Evolutionary conservation across 2,888 invertebrate genomes (phyloP).

Genomic region (Acleris emargana): DNA sequence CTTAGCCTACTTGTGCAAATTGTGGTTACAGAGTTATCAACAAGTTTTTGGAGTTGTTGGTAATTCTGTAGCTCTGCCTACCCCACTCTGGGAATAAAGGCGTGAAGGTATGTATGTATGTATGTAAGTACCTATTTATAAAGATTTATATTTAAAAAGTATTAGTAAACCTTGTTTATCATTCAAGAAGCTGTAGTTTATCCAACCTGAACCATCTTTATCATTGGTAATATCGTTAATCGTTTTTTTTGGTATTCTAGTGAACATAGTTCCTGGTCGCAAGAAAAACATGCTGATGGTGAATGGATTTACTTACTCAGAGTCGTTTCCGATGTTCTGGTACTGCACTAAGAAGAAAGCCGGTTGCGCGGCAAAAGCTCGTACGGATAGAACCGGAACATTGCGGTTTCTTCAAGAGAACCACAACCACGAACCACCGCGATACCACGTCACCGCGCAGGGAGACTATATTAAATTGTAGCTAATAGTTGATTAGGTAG

Average conservation of each 20-base stretch:
- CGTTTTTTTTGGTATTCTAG: conserved; percentile 42
- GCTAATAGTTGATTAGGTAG: conserved; percentile 1
- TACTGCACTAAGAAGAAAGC: conserved; percentile 59
- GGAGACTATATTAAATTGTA: conserved; percentile 50
- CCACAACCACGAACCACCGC: conserved; percentile 55
- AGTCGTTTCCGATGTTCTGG: conserved; percentile 56
- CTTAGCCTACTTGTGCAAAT: no score
- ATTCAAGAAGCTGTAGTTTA: no score
- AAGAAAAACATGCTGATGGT: conserved; percentile 56
- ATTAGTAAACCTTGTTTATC: no score
- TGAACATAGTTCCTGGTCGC: conserved; percentile 51
- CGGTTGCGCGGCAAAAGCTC: conserved; percentile 52
- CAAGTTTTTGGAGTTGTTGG: no score
- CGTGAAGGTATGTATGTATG: no score
- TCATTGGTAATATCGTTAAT: no score
- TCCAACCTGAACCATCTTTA: no score
- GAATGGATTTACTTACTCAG: conserved; percentile 59
- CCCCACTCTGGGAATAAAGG: no score
- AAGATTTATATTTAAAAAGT: no score
- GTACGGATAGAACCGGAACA: conserved; percentile 45
- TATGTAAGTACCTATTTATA: no score
- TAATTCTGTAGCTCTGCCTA: no score
- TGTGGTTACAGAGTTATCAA: no score
- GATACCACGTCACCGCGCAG: conserved; percentile 46
- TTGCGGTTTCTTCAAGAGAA: conserved; percentile 45